Evolutionary conservation across 2,113 vertebrate genomes (phyloP), one percentile per base, ranked within the genome.

Genomic region (Corydoras sp.): DNA sequence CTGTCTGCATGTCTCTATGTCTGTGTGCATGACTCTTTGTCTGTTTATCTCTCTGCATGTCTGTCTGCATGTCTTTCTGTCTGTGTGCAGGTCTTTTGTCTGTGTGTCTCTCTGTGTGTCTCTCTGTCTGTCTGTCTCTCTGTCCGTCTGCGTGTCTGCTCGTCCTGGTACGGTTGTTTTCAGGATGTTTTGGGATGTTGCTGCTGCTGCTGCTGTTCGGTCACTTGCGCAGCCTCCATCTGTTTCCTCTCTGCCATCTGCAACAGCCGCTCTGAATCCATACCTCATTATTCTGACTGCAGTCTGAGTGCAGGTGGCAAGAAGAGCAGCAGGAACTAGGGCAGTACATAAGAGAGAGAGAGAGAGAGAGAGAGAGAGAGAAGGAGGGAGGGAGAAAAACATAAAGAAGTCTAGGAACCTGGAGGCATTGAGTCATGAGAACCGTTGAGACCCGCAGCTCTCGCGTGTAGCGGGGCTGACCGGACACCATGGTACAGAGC

Each of bases 401-500:
- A 30, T 15, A 4, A 55, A 51, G 30, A 50, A 49, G 35, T 43
- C 4, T 1, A 43, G 7, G 35, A 43, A 43, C 4, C 35, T 43
- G 54, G 59, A 30, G 71, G 55, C 4, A 29, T 63, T 48, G 5
- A 61, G 66, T 15, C 11, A 71, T 71, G 59, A 73, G 58, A 48
- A 70, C 58, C 51, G 58, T 50, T 4, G 3, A 9, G 48, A 31
- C 15, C 30, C 67, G 51, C 18, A 65, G 49, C 48, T 60, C 13
- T 5, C 14, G 48, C 10, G 24, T 56, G 12, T 35, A 11, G 51
- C 31, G n/a, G 18, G n/a, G 7, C 15, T 55, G 55, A 58, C n/a
- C 31, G 31, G 59, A 51, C 74, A 77, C 13, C 66, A 85, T 86
- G 83, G 78, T 85, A 18, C 81, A 85, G 77, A 78, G 69, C 69